Conservation (phyloP, 1,140 invertebrate genomes). For the Drosophila pruinosa region DNA sequence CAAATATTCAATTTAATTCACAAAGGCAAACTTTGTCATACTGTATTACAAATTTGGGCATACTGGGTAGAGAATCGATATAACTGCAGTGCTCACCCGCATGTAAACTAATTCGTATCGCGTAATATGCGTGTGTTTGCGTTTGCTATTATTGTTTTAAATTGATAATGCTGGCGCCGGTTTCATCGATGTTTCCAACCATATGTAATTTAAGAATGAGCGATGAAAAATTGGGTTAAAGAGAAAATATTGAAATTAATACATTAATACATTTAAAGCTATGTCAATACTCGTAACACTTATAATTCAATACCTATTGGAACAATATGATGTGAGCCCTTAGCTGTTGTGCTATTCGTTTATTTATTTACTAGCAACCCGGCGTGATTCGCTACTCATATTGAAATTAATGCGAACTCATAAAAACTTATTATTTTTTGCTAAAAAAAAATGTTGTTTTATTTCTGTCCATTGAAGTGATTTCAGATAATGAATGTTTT, state of each 20-base stretch:
- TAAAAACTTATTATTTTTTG: too few species aligned
- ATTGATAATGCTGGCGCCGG: slow-evolving; percentile 30
- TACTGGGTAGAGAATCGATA: neutral
- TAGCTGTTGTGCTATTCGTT: too few species aligned
- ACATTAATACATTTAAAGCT: slow-evolving; percentile 61
- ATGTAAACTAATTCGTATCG: slow-evolving; percentile 57
- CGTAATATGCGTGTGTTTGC: slow-evolving; percentile 46
- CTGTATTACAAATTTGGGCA: neutral
- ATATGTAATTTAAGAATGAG: slow-evolving; percentile 24
- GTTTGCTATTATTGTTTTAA: slow-evolving; percentile 75
- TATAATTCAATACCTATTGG: too few species aligned
- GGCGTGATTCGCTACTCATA: too few species aligned
- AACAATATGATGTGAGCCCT: too few species aligned
- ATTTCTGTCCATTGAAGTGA: too few species aligned
- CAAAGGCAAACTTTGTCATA: neutral
- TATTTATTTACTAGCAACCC: too few species aligned
- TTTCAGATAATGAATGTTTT: too few species aligned
- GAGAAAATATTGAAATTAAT: slow-evolving; percentile 31
- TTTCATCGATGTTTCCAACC: neutral
- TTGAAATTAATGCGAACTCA: too few species aligned
- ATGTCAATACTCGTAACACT: too few species aligned
- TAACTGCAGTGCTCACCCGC: slow-evolving; percentile 21
- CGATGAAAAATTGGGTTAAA: slow-evolving; percentile 20
- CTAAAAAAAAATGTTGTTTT: too few species aligned
- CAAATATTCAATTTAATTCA: too few species aligned